These are phyloP conservation scores for Atopsyche davidsoni DNA, from an alignment of 1,140 invertebrate genomes.

Conservation along the genomic window DNA sequence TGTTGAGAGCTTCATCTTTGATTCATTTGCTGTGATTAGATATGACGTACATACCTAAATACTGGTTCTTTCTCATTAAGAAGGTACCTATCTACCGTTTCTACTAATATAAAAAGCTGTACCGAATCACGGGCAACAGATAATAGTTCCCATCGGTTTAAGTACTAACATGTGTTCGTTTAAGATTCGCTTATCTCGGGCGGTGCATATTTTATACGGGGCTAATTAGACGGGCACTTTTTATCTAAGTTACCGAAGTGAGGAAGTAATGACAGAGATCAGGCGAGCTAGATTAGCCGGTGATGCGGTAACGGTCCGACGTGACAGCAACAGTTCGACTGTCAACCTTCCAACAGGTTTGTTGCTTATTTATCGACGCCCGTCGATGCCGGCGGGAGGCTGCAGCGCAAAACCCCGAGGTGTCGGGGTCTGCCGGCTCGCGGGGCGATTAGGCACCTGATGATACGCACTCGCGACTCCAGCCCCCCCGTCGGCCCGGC, in stretches of 20 bases:
- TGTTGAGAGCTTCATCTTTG: too few species aligned
- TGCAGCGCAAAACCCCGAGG: not conserved
- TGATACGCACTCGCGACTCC: not conserved
- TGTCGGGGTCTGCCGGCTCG: not conserved
- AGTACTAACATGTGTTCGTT: not conserved
- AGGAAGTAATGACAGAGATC: slow-evolving; percentile 26
- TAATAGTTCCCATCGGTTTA: too few species aligned
- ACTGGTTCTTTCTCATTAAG: too few species aligned
- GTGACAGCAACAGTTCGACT: slow-evolving; percentile 16
- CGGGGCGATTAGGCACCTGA: not conserved
- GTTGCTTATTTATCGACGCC: slow-evolving; percentile 24
- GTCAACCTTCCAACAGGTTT: slow-evolving; percentile 27
- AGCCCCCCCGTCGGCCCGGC: not conserved
- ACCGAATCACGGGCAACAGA: too few species aligned
- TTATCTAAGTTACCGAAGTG: slow-evolving; percentile 10
- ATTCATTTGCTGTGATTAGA: too few species aligned
- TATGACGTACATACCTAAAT: too few species aligned
- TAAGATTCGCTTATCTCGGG: not conserved
- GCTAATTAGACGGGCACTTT: slow-evolving; percentile 27
- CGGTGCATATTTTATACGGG: slow-evolving; percentile 8
- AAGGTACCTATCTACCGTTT: too few species aligned
- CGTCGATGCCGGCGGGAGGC: slow-evolving; percentile 2
- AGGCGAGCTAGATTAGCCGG: slow-evolving; percentile 25
- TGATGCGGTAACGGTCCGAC: slow-evolving; percentile 22
- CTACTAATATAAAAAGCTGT: too few species aligned